phyloP scores from a whole-genome alignment of 2,888 invertebrate species.

The Platycheirus rosarum region DNA sequence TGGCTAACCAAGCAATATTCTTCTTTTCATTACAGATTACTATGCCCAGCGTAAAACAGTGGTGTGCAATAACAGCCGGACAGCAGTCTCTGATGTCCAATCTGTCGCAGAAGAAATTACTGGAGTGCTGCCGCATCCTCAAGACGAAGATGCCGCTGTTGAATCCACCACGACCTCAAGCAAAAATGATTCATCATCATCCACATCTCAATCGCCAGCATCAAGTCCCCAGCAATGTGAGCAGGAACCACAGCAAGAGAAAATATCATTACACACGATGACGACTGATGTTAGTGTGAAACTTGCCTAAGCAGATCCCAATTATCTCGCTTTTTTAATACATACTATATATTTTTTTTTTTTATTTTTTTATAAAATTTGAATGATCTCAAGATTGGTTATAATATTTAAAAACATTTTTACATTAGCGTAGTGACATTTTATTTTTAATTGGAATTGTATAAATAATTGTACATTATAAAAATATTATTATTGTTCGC shows the following conservation, averaged over 20 bases:
- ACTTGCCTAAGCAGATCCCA: slow-evolving; percentile 40
- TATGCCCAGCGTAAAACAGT: slow-evolving; percentile 46
- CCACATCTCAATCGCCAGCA: background rate
- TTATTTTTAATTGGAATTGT: slow-evolving; percentile 59
- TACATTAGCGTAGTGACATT: slow-evolving; percentile 52
- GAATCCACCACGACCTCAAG: slow-evolving; percentile 10
- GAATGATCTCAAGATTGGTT: slow-evolving; percentile 68
- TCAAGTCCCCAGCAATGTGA: slow-evolving; percentile 14
- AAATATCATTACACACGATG: slow-evolving; percentile 53
- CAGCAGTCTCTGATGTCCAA: slow-evolving; percentile 9
- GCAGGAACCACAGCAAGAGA: slow-evolving; percentile 35
- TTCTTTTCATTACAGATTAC: slow-evolving; percentile 51
- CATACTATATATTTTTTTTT: slow-evolving; percentile 33
- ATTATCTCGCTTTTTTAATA: slow-evolving; percentile 21
- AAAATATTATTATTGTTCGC: slow-evolving; percentile 30
- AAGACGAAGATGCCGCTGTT: slow-evolving; percentile 11
- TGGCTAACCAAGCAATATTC: slow-evolving; percentile 6
- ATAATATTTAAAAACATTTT: slow-evolving; percentile 63
- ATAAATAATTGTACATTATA: slow-evolving; percentile 59
- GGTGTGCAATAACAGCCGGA: slow-evolving; percentile 36
- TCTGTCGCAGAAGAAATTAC: background rate
- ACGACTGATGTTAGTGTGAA: slow-evolving; percentile 43
- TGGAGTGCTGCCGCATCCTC: background rate
- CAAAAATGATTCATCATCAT: slow-evolving; percentile 28
- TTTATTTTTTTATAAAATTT: slow-evolving; percentile 28